Conservation (phyloP, 2,888 invertebrate genomes). For the Chirona hameri region DNA sequence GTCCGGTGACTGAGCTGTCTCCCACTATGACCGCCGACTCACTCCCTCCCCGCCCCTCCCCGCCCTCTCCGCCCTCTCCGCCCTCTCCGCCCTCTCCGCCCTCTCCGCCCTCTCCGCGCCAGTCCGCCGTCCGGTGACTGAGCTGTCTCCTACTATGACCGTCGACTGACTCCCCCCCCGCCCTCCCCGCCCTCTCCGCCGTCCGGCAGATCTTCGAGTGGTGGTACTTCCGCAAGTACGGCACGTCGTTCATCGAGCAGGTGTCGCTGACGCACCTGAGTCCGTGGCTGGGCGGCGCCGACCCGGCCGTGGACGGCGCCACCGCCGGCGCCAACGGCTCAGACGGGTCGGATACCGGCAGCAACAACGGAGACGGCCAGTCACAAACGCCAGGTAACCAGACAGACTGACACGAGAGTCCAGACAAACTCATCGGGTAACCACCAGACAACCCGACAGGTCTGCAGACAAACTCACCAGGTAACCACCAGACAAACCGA, state of each 20-base stretch:
- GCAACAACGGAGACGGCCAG: constrained; percentile 40
- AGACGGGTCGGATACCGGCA: constrained; percentile 36
- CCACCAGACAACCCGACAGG: background rate
- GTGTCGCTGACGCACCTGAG: constrained; percentile 90
- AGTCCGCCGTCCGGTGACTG: too few species aligned
- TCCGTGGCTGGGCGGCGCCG: constrained; percentile 82
- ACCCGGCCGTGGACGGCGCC: constrained; percentile 49
- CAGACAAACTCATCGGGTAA: background rate
- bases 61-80: too few species aligned
- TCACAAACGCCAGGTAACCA: constrained; percentile 40
- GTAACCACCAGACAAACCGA: too few species aligned
- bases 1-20: too few species aligned
- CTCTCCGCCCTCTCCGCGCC: too few species aligned
- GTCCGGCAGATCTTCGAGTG: constrained; percentile 78
- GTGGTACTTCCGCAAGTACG: constrained; percentile 99
- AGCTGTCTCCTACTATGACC: too few species aligned
- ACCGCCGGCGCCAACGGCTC: constrained; percentile 46
- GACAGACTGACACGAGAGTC: too few species aligned
- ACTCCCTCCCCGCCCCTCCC: too few species aligned
- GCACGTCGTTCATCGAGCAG: constrained; percentile 95
- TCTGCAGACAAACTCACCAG: too few species aligned
- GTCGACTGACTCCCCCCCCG: too few species aligned
- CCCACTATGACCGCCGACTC: too few species aligned
- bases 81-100: too few species aligned
- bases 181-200: background rate